Evolutionary conservation across 1,140 invertebrate species (phyloP).

Genomic region (Aphis craccivora): DNA sequence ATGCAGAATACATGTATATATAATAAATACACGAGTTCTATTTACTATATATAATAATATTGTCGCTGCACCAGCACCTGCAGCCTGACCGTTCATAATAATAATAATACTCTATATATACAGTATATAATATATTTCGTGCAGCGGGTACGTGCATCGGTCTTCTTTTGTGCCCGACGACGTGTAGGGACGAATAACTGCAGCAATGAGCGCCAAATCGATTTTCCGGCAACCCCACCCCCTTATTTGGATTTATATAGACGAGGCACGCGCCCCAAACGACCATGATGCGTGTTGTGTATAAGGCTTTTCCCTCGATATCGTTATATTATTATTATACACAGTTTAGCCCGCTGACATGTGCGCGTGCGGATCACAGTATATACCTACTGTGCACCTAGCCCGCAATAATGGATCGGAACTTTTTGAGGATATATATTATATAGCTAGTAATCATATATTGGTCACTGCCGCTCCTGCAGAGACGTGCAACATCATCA

Average conservation of each 20-base stretch:
- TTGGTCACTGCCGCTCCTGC: neutral
- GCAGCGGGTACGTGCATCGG: neutral
- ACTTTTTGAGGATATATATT: neutral
- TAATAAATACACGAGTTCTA: neutral
- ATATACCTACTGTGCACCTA: neutral
- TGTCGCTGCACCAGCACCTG: neutral
- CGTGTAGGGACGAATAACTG: neutral
- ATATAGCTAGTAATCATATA: neutral
- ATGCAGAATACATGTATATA: constrained; percentile 1
- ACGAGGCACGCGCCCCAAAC: neutral
- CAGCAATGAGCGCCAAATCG: neutral
- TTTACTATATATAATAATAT: constrained; percentile 14
- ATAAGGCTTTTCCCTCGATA: neutral
- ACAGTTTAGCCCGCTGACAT: neutral
- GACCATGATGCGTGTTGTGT: neutral
- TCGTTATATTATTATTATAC: neutral
- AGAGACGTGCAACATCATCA: neutral
- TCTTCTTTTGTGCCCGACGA: neutral
- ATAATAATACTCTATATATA: neutral
- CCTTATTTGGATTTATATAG: neutral
- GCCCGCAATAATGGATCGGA: neutral
- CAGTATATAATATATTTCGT: neutral
- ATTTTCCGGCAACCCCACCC: neutral
- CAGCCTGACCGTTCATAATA: neutral
- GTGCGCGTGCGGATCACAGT: neutral